These are phyloP conservation scores for Microdon myrmicae DNA, from an alignment of 2,888 invertebrate genomes.

Conservation along the genomic window DNA sequence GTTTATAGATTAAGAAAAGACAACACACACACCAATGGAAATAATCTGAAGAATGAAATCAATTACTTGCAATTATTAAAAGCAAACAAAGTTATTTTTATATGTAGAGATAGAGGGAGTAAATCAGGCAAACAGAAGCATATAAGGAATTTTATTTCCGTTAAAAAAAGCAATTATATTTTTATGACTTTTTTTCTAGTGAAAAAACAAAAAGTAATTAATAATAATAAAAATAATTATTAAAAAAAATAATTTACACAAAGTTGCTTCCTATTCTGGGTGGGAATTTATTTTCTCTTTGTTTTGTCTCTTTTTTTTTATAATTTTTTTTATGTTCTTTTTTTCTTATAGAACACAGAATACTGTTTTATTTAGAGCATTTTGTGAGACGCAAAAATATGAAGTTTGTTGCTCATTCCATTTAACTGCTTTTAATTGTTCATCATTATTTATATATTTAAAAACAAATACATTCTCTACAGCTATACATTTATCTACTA, in stretches of 20 bases:
- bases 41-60: conserved; percentile 20
- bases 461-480: background rate
- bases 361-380: no score
- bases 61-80: conserved; percentile 39
- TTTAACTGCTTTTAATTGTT: conserved; percentile 41
- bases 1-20: conserved; percentile 22
- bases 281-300: no score
- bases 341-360: no score
- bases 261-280: conserved; percentile 47
- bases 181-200: conserved; percentile 34
- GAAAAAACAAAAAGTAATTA: no score
- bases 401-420: conserved; percentile 46
- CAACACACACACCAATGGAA: no score
- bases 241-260: conserved; percentile 48
- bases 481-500: conserved; percentile 12
- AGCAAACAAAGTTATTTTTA: conserved; percentile 30
- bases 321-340: no score
- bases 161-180: conserved; percentile 19
- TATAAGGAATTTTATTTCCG: conserved; percentile 23
- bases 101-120: conserved; percentile 15
- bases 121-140: conserved; percentile 5
- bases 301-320: no score
- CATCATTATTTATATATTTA: conserved; percentile 15
- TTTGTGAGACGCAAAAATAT: conserved; percentile 17
- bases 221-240: no score